phyloP scores from a whole-genome alignment of 2,888 invertebrate genomes.

The Acleris laterana region DNA sequence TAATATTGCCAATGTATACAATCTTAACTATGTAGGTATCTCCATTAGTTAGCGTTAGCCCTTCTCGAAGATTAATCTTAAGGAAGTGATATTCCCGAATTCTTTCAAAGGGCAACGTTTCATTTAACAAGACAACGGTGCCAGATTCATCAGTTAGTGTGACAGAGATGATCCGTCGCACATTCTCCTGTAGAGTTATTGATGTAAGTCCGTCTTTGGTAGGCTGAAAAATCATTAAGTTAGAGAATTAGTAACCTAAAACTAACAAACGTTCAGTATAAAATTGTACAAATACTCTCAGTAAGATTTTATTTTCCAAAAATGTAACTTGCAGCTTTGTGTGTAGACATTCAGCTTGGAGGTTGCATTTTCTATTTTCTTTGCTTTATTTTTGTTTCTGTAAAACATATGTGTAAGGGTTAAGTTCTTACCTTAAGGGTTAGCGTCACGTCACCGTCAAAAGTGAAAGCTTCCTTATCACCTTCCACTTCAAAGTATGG shows the following conservation, averaged over 20 bases:
- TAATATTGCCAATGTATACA: conserved; percentile 70
- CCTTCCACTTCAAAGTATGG: conserved; percentile 75
- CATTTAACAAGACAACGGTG: conserved; percentile 47
- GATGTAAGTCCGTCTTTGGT: conserved; percentile 48
- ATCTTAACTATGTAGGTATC: conserved; percentile 57
- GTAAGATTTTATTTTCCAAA: too few species aligned
- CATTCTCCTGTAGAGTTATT: conserved; percentile 70
- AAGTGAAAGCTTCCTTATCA: conserved; percentile 65
- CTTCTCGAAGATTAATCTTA: conserved; percentile 61
- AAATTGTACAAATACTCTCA: too few species aligned
- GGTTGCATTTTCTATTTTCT: too few species aligned
- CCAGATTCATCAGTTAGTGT: conserved; percentile 48
- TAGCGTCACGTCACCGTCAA: conserved; percentile 75
- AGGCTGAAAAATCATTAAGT: conserved; percentile 54
- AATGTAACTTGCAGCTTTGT: too few species aligned
- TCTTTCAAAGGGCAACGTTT: conserved; percentile 52
- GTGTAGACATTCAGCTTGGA: too few species aligned
- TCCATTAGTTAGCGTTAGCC: conserved; percentile 52
- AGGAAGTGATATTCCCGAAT: conserved; percentile 63
- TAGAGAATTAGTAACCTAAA: not conserved
- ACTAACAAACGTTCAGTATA: not conserved
- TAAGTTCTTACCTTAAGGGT: conserved; percentile 57
- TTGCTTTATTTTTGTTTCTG: too few species aligned
- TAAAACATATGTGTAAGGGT: too few species aligned
- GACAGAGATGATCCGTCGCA: conserved; percentile 56